Evolutionary conservation across 1,140 invertebrate genomes (phyloP), one percentile per base, ranked within the genome.

Genomic region (Teleopsis dalmanni): DNA sequence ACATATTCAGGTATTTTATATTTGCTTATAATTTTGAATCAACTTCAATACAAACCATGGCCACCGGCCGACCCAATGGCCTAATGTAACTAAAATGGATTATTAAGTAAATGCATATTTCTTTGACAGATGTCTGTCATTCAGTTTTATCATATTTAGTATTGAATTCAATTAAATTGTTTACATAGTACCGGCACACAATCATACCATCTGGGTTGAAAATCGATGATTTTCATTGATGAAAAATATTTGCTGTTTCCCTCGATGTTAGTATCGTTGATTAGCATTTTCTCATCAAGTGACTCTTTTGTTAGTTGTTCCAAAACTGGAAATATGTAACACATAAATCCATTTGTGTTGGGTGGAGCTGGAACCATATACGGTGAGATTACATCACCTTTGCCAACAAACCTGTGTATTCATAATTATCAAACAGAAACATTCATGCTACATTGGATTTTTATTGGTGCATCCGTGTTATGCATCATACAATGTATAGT

Each of bases 281-380:
- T 18, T 11, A n/a, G n/a, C 5, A 29, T 13, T 0, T n/a, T 16
- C 8, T 44, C 41, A 31, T 50, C 41, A 35, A 44, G 38, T 13
- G 4, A 8, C 4, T 37, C 16, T 36, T 50, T 50, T 6, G 25
- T 35, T 0, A 31, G 38, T 41, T 96, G 91, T 62, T 90, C 84
- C 69, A 85, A 95, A 2, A 91, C 62, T n/a, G 94, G 59, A 56
- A 88, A 91, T 0, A 95, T 82, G 65, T 95, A 95, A 41, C 92
- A 80, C 73, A 95, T 90, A 18, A 92, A 76, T 57, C 82, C 84
- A 23, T 85, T 88, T 41, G 76, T 82, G 57, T 83, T 68, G 4
- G 88, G 88, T 2, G 90, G 87, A n/a, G 87, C 88, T 27, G 88
- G 78, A 26, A 90, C 89, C 52, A 92, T 72, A 69, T 92, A 95